Base-by-base conservation (phyloP, 1,140 invertebrate genomes). In the Lutraria rhynchaena region DNA sequence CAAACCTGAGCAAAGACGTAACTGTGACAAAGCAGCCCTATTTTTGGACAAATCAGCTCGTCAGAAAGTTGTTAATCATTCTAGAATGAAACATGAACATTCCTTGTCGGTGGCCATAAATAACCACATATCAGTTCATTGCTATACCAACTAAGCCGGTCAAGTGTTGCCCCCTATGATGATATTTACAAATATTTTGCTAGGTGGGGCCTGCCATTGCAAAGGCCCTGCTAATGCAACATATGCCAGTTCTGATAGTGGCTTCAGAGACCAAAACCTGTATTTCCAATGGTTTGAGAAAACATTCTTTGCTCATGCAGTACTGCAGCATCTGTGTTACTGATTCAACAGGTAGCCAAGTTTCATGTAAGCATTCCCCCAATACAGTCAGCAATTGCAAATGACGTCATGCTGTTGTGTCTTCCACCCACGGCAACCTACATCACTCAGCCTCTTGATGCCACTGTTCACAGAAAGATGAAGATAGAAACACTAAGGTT, bases 401-500 rank as follows among this genome's bases (percentile, higher is more conserved):
- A 82, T 57, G 71, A 75, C 55, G 61, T 82, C 35, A 60, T 75
- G 13, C 27, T 82, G 7, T 7, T 82, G 7, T 76, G 49, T 29
- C 41, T 76, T 9, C 58, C 61, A 4, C 37, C 71, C 13, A 82
- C 57, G 19, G 69, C 73, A 37, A 75, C 60, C 0, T 61, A 65
- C 29, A 82, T 65, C 3, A 51, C 44, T 2, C 80, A 82, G 17
- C 70, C 57, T 4, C 27, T 65, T 4, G 63, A 76, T 58, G 81
- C 69, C 22, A 61, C 60, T 0, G 81, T 82, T 3, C 76, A 82
- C 29, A 31, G 71, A 55, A 63, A 49, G 22, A 82, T 82, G 61
- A 82, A 75, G 51, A 49, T 49, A 7, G 81, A 82, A 55, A 49
- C 81, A 13, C 81, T 5, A 82, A 74, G 27, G 33, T 58, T n/a